phyloP scores from a whole-genome alignment of 2,888 invertebrate species.

The Dorcus hopei region DNA sequence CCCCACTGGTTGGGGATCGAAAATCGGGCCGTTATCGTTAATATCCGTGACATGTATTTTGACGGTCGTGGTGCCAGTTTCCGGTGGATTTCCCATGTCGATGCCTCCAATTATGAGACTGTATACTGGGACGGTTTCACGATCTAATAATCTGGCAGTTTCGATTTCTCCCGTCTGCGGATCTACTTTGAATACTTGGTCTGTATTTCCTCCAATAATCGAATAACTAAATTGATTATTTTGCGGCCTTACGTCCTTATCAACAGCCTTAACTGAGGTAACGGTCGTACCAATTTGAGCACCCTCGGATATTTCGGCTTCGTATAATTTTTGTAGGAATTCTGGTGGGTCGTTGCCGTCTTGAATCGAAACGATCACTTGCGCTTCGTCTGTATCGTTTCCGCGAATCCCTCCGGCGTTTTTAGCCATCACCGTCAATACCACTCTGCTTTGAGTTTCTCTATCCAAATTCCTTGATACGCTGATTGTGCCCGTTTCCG shows the following conservation, averaged over 20 bases:
- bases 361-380: constrained; percentile 88
- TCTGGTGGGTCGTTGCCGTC: constrained; percentile 96
- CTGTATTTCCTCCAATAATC: constrained; percentile 78
- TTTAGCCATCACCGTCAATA: constrained; percentile 89
- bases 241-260: constrained; percentile 86
- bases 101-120: constrained; percentile 80
- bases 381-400: constrained; percentile 93
- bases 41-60: constrained; percentile 78
- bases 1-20: constrained; percentile 72
- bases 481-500: constrained; percentile 78
- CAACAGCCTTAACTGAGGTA: constrained; percentile 77
- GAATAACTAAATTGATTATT: constrained; percentile 92
- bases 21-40: constrained; percentile 91
- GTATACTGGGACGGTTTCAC: constrained; percentile 75
- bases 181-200: constrained; percentile 84
- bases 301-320: constrained; percentile 78
- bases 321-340: constrained; percentile 76
- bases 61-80: constrained; percentile 86
- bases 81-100: constrained; percentile 84
- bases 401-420: constrained; percentile 91
- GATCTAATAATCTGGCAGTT: constrained; percentile 71
- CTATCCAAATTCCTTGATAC: constrained; percentile 80
- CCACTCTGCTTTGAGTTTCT: constrained; percentile 85
- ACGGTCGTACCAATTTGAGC: constrained; percentile 71
- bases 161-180: constrained; percentile 81